phyloP scores from a whole-genome alignment of 2,888 invertebrate genomes.

The Hypena proboscidalis region DNA sequence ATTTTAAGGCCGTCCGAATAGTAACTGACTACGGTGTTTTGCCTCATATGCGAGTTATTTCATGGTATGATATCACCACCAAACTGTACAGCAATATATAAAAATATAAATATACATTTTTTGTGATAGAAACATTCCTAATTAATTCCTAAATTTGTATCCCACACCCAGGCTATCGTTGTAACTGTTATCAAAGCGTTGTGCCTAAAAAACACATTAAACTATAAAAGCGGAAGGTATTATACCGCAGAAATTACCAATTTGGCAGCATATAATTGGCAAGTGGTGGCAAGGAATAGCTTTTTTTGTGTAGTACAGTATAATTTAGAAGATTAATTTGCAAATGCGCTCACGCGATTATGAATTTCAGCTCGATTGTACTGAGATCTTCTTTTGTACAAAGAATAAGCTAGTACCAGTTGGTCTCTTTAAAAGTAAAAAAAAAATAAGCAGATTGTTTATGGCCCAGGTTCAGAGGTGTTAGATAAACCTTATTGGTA shows the following conservation, averaged over 20 bases:
- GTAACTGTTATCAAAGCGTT: constrained; percentile 25
- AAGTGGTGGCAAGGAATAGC: constrained; percentile 60
- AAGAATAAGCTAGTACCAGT: no score
- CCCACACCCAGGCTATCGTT: constrained; percentile 2
- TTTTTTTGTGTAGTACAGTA: constrained; percentile 61
- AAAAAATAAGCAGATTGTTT: no score
- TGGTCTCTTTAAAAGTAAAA: no score
- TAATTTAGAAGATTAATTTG: constrained; percentile 72
- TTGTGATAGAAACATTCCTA: no score
- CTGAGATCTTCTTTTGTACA: constrained; percentile 2
- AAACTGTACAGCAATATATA: no score
- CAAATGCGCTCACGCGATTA: constrained; percentile 67
- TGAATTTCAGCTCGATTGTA: constrained; percentile 65
- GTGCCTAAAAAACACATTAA: constrained; percentile 53
- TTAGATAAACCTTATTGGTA: no score
- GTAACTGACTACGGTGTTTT: no score
- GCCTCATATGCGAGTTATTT: no score
- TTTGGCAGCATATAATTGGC: constrained; percentile 72
- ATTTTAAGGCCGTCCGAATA: no score
- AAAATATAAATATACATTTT: no score
- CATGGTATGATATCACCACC: no score
- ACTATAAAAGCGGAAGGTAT: constrained; percentile 71
- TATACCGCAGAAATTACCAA: constrained; percentile 68
- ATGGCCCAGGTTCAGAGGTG: no score
- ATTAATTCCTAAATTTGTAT: constrained; percentile 2